phyloP scores from a whole-genome alignment of 2,113 vertebrate species.

The Brachyhypopomus occidentalis region DNA sequence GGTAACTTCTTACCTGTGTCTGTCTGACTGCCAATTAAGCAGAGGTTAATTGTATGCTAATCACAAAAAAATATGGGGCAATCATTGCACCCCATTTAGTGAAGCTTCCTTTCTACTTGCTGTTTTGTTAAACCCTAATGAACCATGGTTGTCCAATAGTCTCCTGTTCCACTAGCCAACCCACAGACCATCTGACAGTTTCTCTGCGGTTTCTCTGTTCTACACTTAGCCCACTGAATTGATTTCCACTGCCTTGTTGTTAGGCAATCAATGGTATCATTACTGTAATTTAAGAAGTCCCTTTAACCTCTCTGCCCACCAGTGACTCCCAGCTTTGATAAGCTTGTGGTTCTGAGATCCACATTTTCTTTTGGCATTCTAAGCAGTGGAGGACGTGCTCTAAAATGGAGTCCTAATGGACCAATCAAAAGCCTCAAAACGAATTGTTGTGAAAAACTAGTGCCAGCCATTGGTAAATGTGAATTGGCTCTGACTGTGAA shows the following conservation, averaged over 20 bases:
- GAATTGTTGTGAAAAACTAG: not conserved
- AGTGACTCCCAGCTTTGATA: not conserved
- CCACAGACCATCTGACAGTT: not conserved
- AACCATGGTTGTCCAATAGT: not conserved
- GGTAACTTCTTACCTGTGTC: slow-evolving; percentile 71
- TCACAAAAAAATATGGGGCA: not conserved
- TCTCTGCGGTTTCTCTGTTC: not conserved
- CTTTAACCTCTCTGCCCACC: not conserved
- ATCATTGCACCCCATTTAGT: not conserved
- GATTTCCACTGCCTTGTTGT: not conserved
- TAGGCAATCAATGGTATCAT: not conserved
- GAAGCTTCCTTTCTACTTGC: not conserved
- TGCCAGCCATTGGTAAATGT: not conserved
- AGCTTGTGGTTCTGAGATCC: no score
- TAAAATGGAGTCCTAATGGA: not conserved
- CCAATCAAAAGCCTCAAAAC: not conserved
- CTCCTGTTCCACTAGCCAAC: not conserved
- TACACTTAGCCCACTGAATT: not conserved
- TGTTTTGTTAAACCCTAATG: not conserved
- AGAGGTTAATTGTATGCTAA: not conserved
- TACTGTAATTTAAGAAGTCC: not conserved
- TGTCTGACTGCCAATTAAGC: not conserved
- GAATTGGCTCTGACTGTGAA: not conserved
- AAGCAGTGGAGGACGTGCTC: no score
- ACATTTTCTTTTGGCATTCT: no score